Base-by-base conservation (phyloP, 2,797 vertebrate genomes). In the Platyrinchus mystaceus region DNA sequence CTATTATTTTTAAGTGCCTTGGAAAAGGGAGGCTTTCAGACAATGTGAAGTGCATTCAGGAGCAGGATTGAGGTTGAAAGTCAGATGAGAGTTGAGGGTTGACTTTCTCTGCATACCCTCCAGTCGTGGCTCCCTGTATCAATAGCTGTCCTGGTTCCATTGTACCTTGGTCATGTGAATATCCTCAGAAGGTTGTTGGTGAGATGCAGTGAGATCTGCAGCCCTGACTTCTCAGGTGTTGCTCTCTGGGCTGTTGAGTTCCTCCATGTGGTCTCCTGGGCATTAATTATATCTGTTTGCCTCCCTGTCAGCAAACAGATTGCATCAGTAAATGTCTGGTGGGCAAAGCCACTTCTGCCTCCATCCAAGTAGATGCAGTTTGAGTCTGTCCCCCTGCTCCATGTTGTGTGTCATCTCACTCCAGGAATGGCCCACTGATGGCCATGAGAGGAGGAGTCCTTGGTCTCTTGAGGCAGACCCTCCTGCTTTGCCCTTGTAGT, bases 261-360 rank as follows among this genome's bases (percentile, higher is more conserved):
- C 22, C 36, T 62, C 15, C 23, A 1, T 2, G 1, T n/a, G 27
- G 24, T 84, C 18, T 36, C 39, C 56, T 23, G 62, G 37, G 13
- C 1, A 0, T 53, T 41, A 6, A 0, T 53, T 41, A 4, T 2
- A 2, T 64, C 50, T 43, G 10, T 55, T 76, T 79, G 24, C 13
- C 32, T 63, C 34, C 34, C 47, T 71, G 34, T 18, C 49, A 78
- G 64, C 50, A 66, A 52, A 58, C 55, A 74, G 44, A 9, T 30
- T 62, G 18, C 26, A 17, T 58, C 32, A 32, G 17, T 60, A 77
- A 73, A 43, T 41, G 10, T 50, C 47, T 46, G 2, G 0, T 1
- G 5, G 28, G 14, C 66, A 49, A 86, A 81, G 21, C 14, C 28
- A 34, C 7, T 59, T 56, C 9, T 70, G 34, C 43, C 36, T 86